phyloP scores from a whole-genome alignment of 2,113 vertebrate genomes.

The Engystomops pustulosus region DNA sequence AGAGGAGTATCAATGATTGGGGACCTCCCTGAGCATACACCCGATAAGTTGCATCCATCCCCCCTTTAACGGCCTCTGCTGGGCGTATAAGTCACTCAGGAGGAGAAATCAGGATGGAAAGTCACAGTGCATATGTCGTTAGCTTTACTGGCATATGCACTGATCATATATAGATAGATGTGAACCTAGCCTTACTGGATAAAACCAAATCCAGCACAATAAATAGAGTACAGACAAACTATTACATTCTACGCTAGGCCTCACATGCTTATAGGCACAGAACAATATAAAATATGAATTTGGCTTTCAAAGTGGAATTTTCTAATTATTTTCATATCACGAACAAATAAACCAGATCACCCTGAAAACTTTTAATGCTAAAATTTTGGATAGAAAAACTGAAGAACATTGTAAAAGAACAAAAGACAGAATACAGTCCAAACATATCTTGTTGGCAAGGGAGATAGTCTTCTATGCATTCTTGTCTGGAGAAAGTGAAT shows the following conservation, averaged over 20 bases:
- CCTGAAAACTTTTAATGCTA: background rate
- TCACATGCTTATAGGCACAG: background rate
- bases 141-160: no score
- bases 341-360: background rate
- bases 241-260: background rate
- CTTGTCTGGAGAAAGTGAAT: constrained; percentile 25
- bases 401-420: constrained; percentile 41
- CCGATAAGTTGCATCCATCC: no score
- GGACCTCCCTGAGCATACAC: no score
- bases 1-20: no score
- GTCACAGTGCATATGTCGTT: no score
- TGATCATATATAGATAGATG: no score
- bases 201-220: background rate
- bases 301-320: constrained; percentile 19
- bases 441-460: constrained; percentile 39
- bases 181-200: no score
- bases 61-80: no score
- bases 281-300: constrained; percentile 2
- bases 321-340: constrained; percentile 32
- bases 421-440: constrained; percentile 36
- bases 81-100: no score
- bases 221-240: background rate
- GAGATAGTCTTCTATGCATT: background rate
- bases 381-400: constrained; percentile 24
- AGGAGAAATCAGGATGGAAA: no score